phyloP scores from a whole-genome alignment of 2,888 invertebrate species.

The Thysanoteuthis rhombus region DNA sequence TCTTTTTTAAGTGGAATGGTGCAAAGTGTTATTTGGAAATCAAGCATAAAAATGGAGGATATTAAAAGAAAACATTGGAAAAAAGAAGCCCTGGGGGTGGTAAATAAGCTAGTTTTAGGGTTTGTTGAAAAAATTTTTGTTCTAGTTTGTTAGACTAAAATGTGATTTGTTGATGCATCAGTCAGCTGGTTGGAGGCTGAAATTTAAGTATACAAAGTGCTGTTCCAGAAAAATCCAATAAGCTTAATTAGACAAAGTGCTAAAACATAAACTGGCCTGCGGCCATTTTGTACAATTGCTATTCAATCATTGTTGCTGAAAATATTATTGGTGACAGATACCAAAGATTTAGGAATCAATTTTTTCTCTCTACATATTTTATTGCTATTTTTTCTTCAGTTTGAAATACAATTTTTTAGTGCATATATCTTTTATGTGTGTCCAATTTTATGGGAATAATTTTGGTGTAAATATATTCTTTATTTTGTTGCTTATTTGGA shows the following conservation, averaged over 20 bases:
- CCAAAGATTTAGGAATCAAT: background rate
- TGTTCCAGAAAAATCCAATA: background rate
- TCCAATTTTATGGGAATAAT: background rate
- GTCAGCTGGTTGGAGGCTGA: slow-evolving; percentile 12
- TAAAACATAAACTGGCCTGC: background rate
- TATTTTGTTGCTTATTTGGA: too few species aligned
- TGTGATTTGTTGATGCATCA: background rate
- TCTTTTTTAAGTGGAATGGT: background rate
- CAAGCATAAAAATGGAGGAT: slow-evolving; percentile 12
- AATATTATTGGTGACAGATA: background rate
- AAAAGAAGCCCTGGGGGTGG: background rate
- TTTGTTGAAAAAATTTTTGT: background rate
- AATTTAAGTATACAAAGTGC: background rate
- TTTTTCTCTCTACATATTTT: background rate
- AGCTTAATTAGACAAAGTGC: background rate
- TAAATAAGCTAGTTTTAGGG: background rate
- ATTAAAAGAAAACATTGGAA: background rate
- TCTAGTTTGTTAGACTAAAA: background rate
- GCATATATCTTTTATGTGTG: background rate
- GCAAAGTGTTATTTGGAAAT: background rate
- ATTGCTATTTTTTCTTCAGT: background rate
- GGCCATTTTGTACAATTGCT: background rate
- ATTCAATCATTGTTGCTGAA: background rate
- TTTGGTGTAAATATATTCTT: too few species aligned
- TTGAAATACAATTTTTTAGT: background rate